phyloP scores from a whole-genome alignment of 2,888 invertebrate species.

The Trissolcus brochymenae region DNA sequence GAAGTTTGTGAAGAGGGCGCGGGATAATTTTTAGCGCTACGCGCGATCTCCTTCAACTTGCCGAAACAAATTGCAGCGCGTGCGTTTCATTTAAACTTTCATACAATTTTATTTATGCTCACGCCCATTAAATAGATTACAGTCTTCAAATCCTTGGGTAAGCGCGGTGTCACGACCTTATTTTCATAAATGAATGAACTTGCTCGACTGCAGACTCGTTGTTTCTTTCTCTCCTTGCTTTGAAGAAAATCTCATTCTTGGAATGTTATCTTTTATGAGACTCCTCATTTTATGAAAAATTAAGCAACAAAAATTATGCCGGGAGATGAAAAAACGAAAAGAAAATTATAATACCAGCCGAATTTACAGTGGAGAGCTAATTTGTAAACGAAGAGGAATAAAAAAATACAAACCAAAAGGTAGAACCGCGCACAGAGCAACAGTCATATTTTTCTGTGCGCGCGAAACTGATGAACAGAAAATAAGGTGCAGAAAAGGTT shows the following conservation, averaged over 20 bases:
- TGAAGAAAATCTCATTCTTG: too few relatives aligned
- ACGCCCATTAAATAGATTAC: constrained; percentile 27
- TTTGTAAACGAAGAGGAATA: constrained; percentile 17
- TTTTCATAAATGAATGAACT: constrained; percentile 6
- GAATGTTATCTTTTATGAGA: too few relatives aligned
- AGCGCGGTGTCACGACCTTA: too few relatives aligned
- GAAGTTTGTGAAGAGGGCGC: constrained; percentile 40
- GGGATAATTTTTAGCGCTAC: constrained; percentile 32
- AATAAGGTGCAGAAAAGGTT: constrained; percentile 4
- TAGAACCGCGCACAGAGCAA: constrained; percentile 40
- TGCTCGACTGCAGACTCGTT: constrained; percentile 1
- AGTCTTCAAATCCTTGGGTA: background rate
- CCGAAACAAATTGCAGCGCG: constrained; percentile 20
- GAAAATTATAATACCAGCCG: too few relatives aligned
- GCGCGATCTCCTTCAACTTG: constrained; percentile 29
- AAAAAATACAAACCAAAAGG: constrained; percentile 5
- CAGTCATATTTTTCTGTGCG: constrained; percentile 44
- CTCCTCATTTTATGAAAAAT: too few relatives aligned
- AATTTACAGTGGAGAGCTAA: background rate
- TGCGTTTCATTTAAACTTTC: constrained; percentile 16
- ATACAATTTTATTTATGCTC: constrained; percentile 21
- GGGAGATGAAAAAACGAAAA: too few relatives aligned
- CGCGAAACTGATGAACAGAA: background rate
- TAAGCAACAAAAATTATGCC: too few relatives aligned
- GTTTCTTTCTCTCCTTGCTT: too few relatives aligned